These are phyloP conservation scores for Struthio camelus DNA, from an alignment of 2,113 vertebrate genomes.

Conservation along the genomic window DNA sequence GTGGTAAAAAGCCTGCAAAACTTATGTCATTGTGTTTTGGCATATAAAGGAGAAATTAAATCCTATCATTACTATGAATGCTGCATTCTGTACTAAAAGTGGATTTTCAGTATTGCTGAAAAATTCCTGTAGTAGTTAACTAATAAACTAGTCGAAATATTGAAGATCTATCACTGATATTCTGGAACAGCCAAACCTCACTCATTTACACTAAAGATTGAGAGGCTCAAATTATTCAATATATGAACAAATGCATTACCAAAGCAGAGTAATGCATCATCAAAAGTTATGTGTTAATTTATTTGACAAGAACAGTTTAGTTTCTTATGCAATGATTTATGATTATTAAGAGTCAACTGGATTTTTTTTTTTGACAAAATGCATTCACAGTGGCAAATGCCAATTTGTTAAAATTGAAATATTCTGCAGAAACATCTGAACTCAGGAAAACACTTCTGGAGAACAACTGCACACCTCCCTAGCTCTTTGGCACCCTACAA, in stretches of 20 bases:
- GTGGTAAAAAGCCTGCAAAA: neutral
- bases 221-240: neutral
- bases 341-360: neutral
- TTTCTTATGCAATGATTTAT: neutral
- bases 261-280: neutral
- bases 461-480: neutral
- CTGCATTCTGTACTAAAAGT: neutral
- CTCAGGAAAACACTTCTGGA: neutral
- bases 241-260: neutral
- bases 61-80: neutral
- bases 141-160: neutral
- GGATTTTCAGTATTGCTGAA: neutral
- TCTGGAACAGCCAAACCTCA: neutral
- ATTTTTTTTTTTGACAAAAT: neutral
- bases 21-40: neutral
- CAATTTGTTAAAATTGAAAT: neutral
- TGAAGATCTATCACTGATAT: neutral
- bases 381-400: neutral
- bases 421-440: neutral
- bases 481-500: neutral
- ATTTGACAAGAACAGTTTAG: neutral
- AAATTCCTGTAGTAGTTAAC: neutral
- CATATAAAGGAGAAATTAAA: neutral
- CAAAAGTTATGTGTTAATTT: neutral
- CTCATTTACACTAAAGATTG: neutral